A percentile compares a stretch with the other conserved stretches of the same genome.
phyloP scores from a whole-genome alignment of 2,888 invertebrate genomes.

The Thalpophila matura region DNA sequence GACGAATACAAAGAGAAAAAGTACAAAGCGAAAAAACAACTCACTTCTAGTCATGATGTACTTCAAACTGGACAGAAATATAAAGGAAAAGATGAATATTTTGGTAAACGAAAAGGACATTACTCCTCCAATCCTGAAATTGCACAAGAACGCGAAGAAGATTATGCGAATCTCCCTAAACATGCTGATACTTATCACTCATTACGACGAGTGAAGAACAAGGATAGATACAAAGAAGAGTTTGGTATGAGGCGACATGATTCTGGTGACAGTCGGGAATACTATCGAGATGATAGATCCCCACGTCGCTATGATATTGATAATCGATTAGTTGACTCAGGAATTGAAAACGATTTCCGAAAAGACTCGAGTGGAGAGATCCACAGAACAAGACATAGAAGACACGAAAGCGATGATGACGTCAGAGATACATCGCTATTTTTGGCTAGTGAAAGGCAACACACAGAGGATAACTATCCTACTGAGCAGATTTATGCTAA shows the following conservation, averaged over 20 bases:
- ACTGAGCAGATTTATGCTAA: constrained; percentile 87
- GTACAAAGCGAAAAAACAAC: constrained; percentile 84
- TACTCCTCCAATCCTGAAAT: constrained; percentile 92
- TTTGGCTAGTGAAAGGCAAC: constrained; percentile 93
- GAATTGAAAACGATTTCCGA: constrained; percentile 95
- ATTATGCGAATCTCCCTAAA: constrained; percentile 86
- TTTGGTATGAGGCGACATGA: constrained; percentile 83
- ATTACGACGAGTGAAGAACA: constrained; percentile 91
- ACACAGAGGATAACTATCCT: constrained; percentile 92
- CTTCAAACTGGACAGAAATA: constrained; percentile 85
- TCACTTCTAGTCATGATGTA: constrained; percentile 88
- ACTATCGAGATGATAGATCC: constrained; percentile 83
- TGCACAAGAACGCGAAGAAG: constrained; percentile 87
- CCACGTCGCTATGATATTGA: constrained; percentile 89
- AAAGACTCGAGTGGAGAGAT: constrained; percentile 92
- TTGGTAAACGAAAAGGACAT: constrained; percentile 87
- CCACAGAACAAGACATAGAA: constrained; percentile 75
- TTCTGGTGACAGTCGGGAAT: constrained; percentile 88
- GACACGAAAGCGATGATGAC: constrained; percentile 93
- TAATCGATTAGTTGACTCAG: constrained; percentile 94
- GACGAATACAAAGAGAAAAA: constrained; percentile 90
- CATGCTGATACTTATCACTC: constrained; percentile 91
- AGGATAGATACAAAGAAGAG: constrained; percentile 81
- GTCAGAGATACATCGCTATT: constrained; percentile 92
- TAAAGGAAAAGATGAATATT: constrained; percentile 84